Evolutionary conservation across 2,113 vertebrate species (phyloP).

Genomic region (Myotis yumanensis): DNA sequence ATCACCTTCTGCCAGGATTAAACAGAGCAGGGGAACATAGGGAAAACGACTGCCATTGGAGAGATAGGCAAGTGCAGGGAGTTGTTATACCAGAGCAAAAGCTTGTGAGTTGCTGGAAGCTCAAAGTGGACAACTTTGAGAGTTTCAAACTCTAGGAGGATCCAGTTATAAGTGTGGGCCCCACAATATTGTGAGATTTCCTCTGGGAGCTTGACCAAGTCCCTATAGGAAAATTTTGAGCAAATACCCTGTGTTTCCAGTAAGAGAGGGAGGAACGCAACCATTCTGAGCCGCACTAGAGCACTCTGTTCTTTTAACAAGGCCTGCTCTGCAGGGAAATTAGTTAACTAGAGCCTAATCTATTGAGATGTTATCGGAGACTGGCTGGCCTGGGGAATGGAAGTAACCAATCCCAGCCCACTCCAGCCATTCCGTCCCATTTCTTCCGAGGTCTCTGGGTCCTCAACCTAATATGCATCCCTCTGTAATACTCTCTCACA

Average conservation of each 20-base stretch:
- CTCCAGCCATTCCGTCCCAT: neutral
- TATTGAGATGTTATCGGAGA: neutral
- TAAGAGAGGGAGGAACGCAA: neutral
- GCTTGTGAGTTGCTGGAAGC: neutral
- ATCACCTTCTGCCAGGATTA: neutral
- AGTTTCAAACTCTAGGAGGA: neutral
- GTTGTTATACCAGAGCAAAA: neutral
- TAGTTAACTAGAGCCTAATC: neutral
- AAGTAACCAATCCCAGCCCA: neutral
- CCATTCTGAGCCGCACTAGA: neutral
- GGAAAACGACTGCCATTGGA: neutral
- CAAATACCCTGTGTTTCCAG: neutral
- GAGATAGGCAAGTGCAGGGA: neutral
- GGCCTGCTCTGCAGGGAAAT: neutral
- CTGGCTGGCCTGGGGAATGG: neutral
- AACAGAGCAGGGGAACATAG: neutral
- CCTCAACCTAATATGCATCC: neutral
- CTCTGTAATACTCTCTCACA: neutral
- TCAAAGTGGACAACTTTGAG: neutral
- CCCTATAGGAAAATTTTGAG: neutral
- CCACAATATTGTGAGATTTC: neutral
- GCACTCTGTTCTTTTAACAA: neutral
- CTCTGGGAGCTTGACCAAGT: neutral
- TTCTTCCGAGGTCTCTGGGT: neutral
- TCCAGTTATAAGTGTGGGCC: rapidly evolving